These are phyloP conservation scores for Tor tambroides DNA, from an alignment of 2,113 vertebrate genomes.

Conservation along the genomic window DNA sequence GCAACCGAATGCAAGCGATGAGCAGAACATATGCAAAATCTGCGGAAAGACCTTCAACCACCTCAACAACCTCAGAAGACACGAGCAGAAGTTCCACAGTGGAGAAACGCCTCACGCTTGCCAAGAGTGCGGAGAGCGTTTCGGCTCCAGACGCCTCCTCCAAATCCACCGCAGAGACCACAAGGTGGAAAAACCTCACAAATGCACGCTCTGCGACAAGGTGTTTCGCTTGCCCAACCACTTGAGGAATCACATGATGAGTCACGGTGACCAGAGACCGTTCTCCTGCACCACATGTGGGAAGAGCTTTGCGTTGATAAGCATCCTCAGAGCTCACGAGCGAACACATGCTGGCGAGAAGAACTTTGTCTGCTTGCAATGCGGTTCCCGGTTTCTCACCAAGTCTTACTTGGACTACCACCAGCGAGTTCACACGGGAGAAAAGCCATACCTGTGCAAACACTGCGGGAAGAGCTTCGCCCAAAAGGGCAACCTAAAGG, in stretches of 20 bases:
- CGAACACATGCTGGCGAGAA: neutral
- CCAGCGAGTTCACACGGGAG: constrained; percentile 18
- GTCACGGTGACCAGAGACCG: constrained; percentile 14
- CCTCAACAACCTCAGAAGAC: constrained; percentile 24
- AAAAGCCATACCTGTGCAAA: neutral
- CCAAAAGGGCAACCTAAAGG: constrained; percentile 18
- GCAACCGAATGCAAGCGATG: neutral
- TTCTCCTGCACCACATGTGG: constrained; percentile 22
- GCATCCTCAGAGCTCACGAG: neutral
- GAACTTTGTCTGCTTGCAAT: neutral
- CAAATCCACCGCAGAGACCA: neutral
- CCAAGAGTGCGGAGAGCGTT: neutral
- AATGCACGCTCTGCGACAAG: constrained; percentile 7
- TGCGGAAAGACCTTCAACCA: constrained; percentile 20
- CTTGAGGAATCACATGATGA: constrained; percentile 25
- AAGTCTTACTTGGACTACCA: constrained; percentile 17
- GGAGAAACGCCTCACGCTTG: constrained; percentile 7
- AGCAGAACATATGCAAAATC: neutral
- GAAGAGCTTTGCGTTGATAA: neutral
- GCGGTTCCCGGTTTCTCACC: constrained; percentile 4
- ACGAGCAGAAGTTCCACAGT: constrained; percentile 17
- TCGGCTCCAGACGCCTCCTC: neutral
- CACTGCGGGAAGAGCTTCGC: constrained; percentile 6
- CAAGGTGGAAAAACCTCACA: neutral
- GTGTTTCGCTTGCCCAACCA: neutral